Evolutionary conservation across 1,140 invertebrate genomes (phyloP).

Genomic region (Neomicropteryx cornuta): DNA sequence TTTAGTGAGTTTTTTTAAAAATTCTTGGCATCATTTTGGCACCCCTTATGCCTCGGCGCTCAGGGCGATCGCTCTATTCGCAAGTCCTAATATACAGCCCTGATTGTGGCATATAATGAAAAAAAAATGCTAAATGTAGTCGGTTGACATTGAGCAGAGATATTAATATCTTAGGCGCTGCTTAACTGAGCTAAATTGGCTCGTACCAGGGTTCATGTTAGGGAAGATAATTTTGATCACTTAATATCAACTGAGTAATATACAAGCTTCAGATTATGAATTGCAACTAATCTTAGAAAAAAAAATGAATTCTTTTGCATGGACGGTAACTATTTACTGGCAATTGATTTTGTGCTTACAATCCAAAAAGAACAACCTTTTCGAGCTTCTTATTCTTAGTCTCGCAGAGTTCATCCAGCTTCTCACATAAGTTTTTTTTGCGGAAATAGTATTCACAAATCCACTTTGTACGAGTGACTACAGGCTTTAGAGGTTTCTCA

Average conservation of each 20-base stretch:
- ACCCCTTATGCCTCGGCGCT: too few species aligned
- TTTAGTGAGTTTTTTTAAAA: too few species aligned
- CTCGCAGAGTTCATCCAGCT: constrained; percentile 31
- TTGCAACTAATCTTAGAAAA: not conserved
- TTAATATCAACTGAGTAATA: not conserved
- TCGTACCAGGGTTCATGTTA: too few species aligned
- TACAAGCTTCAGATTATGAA: not conserved
- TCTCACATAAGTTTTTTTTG: constrained; percentile 27
- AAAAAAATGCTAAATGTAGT: too few species aligned
- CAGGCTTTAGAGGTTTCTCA: constrained; percentile 2
- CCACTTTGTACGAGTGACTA: constrained; percentile 22
- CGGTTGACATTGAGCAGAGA: too few species aligned
- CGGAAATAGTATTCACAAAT: constrained; percentile 35
- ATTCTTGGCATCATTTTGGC: too few species aligned
- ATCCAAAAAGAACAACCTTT: constrained; percentile 18
- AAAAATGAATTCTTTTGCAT: not conserved
- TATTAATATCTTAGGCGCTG: too few species aligned
- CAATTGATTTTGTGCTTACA: too few species aligned
- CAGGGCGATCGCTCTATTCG: too few species aligned
- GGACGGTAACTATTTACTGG: constrained; percentile 5
- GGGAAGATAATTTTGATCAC: not conserved
- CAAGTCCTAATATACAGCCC: too few species aligned
- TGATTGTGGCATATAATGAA: too few species aligned
- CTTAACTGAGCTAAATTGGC: too few species aligned
- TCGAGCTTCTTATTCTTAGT: constrained; percentile 24